These are phyloP conservation scores for Pardosa pseudoannulata DNA, from an alignment of 2,888 invertebrate species.

Conservation along the genomic window DNA sequence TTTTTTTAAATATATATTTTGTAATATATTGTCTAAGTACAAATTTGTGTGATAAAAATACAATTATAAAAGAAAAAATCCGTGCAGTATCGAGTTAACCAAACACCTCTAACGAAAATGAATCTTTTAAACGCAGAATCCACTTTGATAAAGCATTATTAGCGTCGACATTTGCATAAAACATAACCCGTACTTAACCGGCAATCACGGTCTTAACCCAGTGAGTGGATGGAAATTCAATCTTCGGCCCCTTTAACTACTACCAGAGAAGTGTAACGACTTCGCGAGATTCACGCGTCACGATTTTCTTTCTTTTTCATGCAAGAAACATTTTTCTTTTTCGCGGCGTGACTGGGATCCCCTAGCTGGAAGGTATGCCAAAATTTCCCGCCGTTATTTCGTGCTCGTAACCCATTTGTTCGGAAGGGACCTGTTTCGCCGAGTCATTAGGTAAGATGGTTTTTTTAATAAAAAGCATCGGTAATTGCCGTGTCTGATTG, in stretches of 20 bases:
- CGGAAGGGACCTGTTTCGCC: background rate
- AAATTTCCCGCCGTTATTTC: constrained; percentile 6
- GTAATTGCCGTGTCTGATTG: constrained; percentile 1
- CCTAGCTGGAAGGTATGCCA: background rate
- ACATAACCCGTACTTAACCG: no score
- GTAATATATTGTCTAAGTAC: no score
- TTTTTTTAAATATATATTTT: no score
- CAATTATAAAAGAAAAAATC: no score
- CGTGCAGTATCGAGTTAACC: no score
- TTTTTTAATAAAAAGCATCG: background rate
- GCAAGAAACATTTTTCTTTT: constrained; percentile 1
- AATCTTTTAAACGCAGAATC: no score
- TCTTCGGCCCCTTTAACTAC: background rate
- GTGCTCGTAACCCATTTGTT: constrained; percentile 6
- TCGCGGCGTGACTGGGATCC: background rate
- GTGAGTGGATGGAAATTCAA: background rate
- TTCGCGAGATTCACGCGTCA: background rate
- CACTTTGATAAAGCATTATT: no score
- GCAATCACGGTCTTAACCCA: background rate
- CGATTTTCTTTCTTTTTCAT: background rate
- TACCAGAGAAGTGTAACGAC: background rate
- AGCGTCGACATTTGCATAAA: no score
- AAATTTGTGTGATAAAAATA: no score
- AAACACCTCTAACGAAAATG: no score
- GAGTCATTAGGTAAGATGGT: constrained; percentile 1